These are phyloP conservation scores for Zonitis immaculata DNA, from an alignment of 2,888 invertebrate species.

Conservation along the genomic window DNA sequence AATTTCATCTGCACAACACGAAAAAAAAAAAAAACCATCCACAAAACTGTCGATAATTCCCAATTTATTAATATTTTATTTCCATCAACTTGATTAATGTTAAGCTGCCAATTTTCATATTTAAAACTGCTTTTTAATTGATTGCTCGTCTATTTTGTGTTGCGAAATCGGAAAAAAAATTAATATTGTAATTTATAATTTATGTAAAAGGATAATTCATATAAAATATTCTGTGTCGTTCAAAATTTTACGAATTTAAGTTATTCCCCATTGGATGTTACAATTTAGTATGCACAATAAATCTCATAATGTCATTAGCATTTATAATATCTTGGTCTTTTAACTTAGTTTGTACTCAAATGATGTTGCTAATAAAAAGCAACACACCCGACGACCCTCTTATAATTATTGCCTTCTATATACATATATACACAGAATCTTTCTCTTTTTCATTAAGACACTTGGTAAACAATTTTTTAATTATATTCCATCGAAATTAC, in stretches of 20 bases:
- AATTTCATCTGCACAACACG: too few relatives aligned
- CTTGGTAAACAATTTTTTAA: neutral
- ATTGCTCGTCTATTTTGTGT: slow-evolving; percentile 17
- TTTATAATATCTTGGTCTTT: slow-evolving; percentile 27
- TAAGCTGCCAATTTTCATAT: slow-evolving; percentile 2
- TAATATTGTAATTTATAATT: too few relatives aligned
- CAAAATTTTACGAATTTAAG: slow-evolving; percentile 8
- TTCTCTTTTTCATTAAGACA: neutral
- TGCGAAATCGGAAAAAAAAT: too few relatives aligned
- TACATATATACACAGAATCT: too few relatives aligned
- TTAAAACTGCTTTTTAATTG: slow-evolving; percentile 11
- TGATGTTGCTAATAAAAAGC: slow-evolving; percentile 13
- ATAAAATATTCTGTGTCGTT: slow-evolving; percentile 12
- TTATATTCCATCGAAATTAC: too few relatives aligned
- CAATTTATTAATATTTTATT: too few relatives aligned
- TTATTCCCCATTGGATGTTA: slow-evolving; percentile 15
- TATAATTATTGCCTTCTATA: neutral
- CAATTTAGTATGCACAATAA: slow-evolving; percentile 33
- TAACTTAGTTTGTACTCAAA: slow-evolving; percentile 20
- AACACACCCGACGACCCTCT: neutral
- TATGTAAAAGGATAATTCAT: too few relatives aligned
- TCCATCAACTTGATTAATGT: slow-evolving; percentile 17
- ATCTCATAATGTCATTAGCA: slow-evolving; percentile 35
- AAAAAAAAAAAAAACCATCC: too few relatives aligned
- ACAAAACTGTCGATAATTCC: slow-evolving; percentile 1